Conservation (phyloP, 2,888 invertebrate species). For the Dendrolimus houi region DNA sequence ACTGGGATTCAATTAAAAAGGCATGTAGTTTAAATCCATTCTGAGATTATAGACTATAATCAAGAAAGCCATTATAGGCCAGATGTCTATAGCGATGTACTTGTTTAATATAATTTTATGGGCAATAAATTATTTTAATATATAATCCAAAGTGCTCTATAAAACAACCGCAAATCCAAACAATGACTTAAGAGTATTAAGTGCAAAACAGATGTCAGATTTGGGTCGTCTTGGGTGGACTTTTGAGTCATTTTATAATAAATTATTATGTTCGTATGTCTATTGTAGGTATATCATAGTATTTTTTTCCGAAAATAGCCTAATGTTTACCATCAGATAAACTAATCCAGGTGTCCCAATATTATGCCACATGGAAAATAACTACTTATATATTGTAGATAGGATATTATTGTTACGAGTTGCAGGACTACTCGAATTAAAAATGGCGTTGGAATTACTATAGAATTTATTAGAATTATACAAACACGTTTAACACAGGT, state of each 20-base stretch:
- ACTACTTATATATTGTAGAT: too few relatives aligned
- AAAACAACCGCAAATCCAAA: slow-evolving; percentile 5
- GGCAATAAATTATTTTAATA: slow-evolving; percentile 3
- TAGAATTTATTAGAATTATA: too few relatives aligned
- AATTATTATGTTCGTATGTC: too few relatives aligned
- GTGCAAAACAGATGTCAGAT: neutral
- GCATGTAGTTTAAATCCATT: neutral
- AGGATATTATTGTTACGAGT: too few relatives aligned
- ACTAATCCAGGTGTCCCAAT: too few relatives aligned
- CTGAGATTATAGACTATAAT: neutral
- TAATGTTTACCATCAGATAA: too few relatives aligned
- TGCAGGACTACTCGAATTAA: too few relatives aligned
- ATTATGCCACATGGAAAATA: too few relatives aligned
- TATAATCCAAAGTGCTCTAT: neutral
- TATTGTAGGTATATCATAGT: too few relatives aligned
- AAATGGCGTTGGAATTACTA: too few relatives aligned
- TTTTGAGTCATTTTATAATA: neutral
- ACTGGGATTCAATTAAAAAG: neutral
- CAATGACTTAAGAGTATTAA: slow-evolving; percentile 1
- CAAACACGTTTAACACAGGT: too few relatives aligned
- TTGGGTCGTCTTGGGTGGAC: neutral
- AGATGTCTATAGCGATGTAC: neutral
- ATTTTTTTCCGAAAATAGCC: too few relatives aligned
- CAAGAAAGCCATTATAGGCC: neutral
- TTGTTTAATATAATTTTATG: slow-evolving; percentile 6